phyloP scores from a whole-genome alignment of 2,797 vertebrate genomes.

The Poecile montanus region DNA sequence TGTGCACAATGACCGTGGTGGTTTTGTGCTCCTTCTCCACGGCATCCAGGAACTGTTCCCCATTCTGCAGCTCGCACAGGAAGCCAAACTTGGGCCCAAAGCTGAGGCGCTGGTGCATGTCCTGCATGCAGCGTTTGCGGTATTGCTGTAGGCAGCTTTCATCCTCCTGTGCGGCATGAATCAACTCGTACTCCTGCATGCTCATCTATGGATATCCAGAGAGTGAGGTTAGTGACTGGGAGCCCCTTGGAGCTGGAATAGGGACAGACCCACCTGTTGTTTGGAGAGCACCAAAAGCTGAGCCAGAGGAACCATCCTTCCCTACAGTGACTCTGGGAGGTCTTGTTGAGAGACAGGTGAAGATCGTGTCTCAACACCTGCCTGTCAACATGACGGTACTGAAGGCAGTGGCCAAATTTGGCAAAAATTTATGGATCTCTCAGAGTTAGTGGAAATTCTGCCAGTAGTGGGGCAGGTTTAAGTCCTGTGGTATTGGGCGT shows the following conservation, averaged over 20 bases:
- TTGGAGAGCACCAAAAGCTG: background rate
- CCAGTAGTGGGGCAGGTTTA: background rate
- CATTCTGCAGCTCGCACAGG: conserved; percentile 87
- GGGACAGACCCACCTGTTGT: background rate
- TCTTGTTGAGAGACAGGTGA: background rate
- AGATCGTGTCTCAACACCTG: background rate
- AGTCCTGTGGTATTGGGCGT: fast-evolving
- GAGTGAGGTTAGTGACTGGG: background rate
- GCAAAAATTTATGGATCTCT: background rate
- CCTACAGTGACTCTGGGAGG: background rate
- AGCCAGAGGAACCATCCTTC: background rate
- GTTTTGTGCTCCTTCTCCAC: conserved; percentile 91
- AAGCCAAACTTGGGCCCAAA: conserved; percentile 91
- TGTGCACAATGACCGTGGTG: conserved; percentile 91
- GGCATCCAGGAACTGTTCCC: conserved; percentile 88
- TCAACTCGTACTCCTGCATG: conserved; percentile 92
- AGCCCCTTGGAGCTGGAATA: background rate
- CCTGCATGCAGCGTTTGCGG: conserved; percentile 93
- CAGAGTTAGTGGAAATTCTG: background rate
- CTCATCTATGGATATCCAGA: conserved; percentile 85
- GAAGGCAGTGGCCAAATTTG: background rate
- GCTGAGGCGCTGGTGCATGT: conserved; percentile 95
- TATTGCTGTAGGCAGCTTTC: conserved; percentile 91
- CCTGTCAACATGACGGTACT: background rate
- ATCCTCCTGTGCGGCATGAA: conserved; percentile 88